Evolutionary conservation across 1,140 invertebrate genomes (phyloP).

Genomic region (Trinorchestia longiramus): DNA sequence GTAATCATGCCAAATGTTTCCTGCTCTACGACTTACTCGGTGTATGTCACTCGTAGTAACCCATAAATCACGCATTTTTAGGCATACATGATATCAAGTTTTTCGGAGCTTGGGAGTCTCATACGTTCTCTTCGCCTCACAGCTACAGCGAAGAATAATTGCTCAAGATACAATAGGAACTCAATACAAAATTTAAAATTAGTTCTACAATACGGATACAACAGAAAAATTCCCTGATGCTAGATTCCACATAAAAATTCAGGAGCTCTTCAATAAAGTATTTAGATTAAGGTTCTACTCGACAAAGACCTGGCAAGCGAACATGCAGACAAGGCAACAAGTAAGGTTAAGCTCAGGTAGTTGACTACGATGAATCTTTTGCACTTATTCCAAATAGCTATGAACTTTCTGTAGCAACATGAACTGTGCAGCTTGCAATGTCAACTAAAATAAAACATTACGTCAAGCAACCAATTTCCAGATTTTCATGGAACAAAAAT

Average conservation of each 20-base stretch:
- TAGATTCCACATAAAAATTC: not conserved
- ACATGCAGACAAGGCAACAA: not conserved
- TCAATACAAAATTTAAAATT: not conserved
- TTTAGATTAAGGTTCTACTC: not conserved
- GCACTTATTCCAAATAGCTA: not conserved
- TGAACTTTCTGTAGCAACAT: not conserved
- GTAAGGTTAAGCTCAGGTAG: not conserved
- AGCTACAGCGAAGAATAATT: not conserved
- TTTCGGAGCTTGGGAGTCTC: not conserved
- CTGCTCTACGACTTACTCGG: not conserved
- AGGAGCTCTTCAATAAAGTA: not conserved
- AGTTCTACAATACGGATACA: not conserved
- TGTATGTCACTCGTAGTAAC: not conserved
- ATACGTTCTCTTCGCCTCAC: not conserved
- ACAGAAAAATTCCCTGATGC: not conserved
- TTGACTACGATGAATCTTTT: not conserved
- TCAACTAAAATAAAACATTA: not conserved
- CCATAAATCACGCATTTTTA: not conserved
- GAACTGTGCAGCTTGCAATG: not conserved
- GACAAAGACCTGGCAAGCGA: not conserved
- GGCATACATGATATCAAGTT: not conserved
- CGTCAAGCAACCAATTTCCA: not conserved
- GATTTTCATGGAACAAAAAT: not conserved
- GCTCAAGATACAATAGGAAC: slow-evolving; percentile 7
- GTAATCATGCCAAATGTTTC: not conserved